Conservation (phyloP, 53 echinoderm and acorn worm genomes). For the Echinarachnius parma region DNA sequence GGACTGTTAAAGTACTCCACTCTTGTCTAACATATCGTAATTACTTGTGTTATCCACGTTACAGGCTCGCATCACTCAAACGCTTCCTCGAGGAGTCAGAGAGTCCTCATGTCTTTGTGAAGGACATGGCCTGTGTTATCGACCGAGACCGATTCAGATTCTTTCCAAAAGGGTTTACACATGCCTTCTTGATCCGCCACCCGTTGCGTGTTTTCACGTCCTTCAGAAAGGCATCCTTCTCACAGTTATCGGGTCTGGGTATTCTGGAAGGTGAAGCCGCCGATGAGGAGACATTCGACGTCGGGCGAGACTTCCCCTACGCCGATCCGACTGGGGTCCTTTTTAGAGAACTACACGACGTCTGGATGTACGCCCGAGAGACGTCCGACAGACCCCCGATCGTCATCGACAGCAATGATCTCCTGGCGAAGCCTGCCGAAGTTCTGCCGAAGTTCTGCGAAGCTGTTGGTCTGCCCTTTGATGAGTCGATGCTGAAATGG, state of each 20-base stretch:
- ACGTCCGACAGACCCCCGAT: constrained; percentile 3
- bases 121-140: too few relatives aligned
- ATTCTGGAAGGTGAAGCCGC: neutral
- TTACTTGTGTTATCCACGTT: too few relatives aligned
- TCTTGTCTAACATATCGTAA: too few relatives aligned
- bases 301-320: neutral
- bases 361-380: constrained; percentile 15
- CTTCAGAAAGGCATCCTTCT: neutral
- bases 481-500: constrained; percentile 34
- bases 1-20: too few relatives aligned
- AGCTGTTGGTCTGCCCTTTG: constrained; percentile 21
- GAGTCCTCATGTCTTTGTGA: too few relatives aligned
- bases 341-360: neutral
- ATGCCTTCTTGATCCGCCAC: neutral
- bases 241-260: neutral
- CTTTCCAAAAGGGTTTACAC: neutral
- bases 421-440: constrained; percentile 16
- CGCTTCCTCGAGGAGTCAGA: too few relatives aligned
- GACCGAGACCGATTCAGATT: too few relatives aligned
- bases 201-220: neutral
- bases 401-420: constrained; percentile 40
- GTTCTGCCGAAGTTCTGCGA: constrained; percentile 29
- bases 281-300: neutral
- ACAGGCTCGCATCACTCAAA: too few relatives aligned
- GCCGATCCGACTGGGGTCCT: neutral